Conservation (phyloP, 1,140 invertebrate species). For the Cataglyphis hispanica region DNA sequence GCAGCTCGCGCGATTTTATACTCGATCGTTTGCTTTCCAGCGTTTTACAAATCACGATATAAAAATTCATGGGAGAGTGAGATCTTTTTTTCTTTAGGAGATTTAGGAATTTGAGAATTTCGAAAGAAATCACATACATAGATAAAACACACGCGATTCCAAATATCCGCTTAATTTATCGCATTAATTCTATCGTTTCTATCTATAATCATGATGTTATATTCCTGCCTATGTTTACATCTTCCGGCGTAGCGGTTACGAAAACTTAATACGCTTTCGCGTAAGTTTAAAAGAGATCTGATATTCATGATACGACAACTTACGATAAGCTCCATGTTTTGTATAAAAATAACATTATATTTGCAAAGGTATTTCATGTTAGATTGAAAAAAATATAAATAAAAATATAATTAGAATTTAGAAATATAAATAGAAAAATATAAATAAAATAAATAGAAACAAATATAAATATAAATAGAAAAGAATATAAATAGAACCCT, state of each 20-base stretch:
- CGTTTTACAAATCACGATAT: background rate
- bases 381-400: constrained; percentile 11
- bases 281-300: constrained; percentile 21
- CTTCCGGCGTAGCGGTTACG: constrained; percentile 15
- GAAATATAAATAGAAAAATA: too few relatives aligned
- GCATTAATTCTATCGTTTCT: background rate
- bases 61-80: background rate
- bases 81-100: background rate
- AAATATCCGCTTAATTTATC: background rate
- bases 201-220: background rate
- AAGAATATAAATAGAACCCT: too few relatives aligned
- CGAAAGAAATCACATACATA: too few relatives aligned
- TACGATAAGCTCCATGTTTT: background rate
- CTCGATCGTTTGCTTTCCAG: background rate
- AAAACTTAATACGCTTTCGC: constrained; percentile 41
- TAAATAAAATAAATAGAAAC: too few relatives aligned
- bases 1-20: constrained; percentile 22
- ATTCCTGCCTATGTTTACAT: background rate
- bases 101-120: background rate
- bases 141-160: background rate
- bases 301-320: constrained; percentile 39
- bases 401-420: too few relatives aligned
- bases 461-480: too few relatives aligned
- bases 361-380: constrained; percentile 44
- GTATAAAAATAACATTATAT: constrained; percentile 45